Evolutionary conservation across 2,888 invertebrate genomes (phyloP), one percentile per base, ranked within the genome.

Genomic region (Molanna angustata): DNA sequence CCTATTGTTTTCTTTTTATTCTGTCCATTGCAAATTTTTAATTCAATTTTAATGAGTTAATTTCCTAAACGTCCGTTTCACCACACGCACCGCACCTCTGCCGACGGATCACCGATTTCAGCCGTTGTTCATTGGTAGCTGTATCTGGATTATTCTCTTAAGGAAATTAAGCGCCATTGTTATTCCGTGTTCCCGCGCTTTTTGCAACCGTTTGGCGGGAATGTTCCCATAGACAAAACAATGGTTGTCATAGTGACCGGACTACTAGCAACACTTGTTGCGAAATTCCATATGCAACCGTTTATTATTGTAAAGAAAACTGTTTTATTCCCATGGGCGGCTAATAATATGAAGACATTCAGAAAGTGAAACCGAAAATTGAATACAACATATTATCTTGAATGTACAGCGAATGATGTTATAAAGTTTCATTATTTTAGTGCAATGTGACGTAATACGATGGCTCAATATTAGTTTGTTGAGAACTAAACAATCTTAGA

Each of bases 171-270:
- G 70, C 69, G 71, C 74, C 70, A 73, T 75, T 73, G 71, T 71
- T 68, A 66, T 60, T 61, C 64, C 58, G 49, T 63, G 74, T 58
- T 76, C 76, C 74, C 76, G 75, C 75, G 76, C 70, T 74, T 76
- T 76, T 76, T n/a, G n/a, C n/a, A n/a, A n/a, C n/a, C n/a, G n/a
- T 69, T 69, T 68, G 74, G 75, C 75, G 76, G 74, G 76, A 76
- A 76, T 67, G 68, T 75, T 76, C 76, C 68, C 76, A 75, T 70
- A 20, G 32, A 22, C 69, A 70, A 69, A 67, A 74, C 74, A 74
- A 75, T 74, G 70, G 72, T 41, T 66, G 63, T 62, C 60, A 52
- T 55, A 55, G 62, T 64, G 63, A 61, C 63, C 65, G 66, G 66
- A 64, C 14, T 4, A 32, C 11, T 21, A 19, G 47, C 47, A 11